These are phyloP conservation scores for Leuciscus idus DNA, from an alignment of 2,113 vertebrate species.

Conservation along the genomic window DNA sequence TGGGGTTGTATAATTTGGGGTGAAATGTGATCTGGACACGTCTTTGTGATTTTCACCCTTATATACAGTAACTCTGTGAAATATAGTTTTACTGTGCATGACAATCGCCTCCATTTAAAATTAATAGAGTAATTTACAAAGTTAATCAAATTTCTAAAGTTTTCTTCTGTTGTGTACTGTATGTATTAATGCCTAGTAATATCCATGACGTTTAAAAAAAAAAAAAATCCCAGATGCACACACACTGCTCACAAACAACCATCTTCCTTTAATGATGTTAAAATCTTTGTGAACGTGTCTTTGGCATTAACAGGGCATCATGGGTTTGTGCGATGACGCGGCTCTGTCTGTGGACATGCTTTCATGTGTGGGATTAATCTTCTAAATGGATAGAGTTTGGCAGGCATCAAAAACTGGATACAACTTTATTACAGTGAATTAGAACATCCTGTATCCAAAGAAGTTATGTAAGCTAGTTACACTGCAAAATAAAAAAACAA, in stretches of 20 bases:
- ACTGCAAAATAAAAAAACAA: conserved; percentile 18
- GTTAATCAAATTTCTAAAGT: neutral
- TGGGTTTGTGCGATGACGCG: neutral
- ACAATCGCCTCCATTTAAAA: neutral
- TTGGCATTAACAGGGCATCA: neutral
- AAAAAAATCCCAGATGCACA: neutral
- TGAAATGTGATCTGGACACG: neutral
- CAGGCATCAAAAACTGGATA: conserved; percentile 5
- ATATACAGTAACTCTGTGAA: neutral
- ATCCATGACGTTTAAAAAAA: neutral
- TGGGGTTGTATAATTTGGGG: neutral
- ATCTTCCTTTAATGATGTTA: neutral
- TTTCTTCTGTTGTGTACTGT: neutral
- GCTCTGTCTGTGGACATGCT: neutral
- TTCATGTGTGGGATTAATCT: conserved; percentile 35
- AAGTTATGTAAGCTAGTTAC: conserved; percentile 14
- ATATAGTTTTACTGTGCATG: neutral
- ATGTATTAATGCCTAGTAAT: neutral
- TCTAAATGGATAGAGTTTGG: conserved; percentile 47
- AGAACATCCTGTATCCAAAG: neutral
- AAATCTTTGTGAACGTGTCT: neutral
- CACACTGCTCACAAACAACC: conserved; percentile 4
- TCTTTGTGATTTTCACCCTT: neutral
- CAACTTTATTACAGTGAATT: neutral
- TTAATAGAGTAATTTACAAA: too few species aligned